Evolutionary conservation across 2,888 invertebrate genomes (phyloP).

Genomic region (Melipona bicolor): DNA sequence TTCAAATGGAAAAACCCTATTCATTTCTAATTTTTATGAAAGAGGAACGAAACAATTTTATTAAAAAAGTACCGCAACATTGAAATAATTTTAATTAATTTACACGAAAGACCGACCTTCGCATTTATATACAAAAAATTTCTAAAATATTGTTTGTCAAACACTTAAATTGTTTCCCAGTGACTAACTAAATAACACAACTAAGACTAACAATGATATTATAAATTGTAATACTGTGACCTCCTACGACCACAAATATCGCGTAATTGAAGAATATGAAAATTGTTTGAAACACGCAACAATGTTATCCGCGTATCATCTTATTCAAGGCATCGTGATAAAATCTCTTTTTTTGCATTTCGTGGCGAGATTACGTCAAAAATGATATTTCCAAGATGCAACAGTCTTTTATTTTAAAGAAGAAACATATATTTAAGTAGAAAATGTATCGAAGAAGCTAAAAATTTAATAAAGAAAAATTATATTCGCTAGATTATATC

Average conservation of each 20-base stretch:
- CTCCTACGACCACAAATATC: slow-evolving; percentile 62
- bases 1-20: background rate
- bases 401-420: background rate
- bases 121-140: background rate
- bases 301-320: slow-evolving; percentile 62
- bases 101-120: background rate
- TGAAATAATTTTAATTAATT: background rate
- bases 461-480: background rate
- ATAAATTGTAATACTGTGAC: slow-evolving; percentile 39
- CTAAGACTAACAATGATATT: background rate
- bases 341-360: slow-evolving; percentile 45
- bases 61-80: background rate
- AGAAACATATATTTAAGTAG: no score
- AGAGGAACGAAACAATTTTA: background rate
- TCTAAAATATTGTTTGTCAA: background rate
- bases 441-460: background rate
- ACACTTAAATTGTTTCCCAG: background rate
- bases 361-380: slow-evolving; percentile 38
- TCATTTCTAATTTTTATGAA: background rate
- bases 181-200: background rate
- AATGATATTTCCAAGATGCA: slow-evolving; percentile 26
- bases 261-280: slow-evolving; percentile 65
- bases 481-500: background rate
- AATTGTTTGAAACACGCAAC: slow-evolving; percentile 65
- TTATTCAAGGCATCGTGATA: slow-evolving; percentile 62